phyloP scores from a whole-genome alignment of 2,113 vertebrate species.

The Nyctereutes procyonoides region DNA sequence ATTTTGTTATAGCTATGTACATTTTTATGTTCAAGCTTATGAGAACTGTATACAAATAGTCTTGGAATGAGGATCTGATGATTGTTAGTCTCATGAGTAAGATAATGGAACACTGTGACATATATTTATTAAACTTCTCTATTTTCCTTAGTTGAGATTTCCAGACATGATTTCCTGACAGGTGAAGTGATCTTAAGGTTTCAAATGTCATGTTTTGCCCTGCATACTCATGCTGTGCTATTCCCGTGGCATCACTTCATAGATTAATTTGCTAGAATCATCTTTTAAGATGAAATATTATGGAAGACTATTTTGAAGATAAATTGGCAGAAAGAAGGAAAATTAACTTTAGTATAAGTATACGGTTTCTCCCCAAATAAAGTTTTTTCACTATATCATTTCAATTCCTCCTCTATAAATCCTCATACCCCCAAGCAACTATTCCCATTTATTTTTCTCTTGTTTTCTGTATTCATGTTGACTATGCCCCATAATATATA shows the following conservation, averaged over 20 bases:
- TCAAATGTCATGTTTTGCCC: not conserved
- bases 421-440: not conserved
- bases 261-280: not conserved
- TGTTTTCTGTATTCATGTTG: not conserved
- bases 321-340: not conserved
- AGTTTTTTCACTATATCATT: not conserved
- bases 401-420: not conserved
- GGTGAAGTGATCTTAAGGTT: not conserved
- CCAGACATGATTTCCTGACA: not conserved
- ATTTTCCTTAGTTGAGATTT: not conserved
- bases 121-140: not conserved
- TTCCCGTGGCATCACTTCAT: not conserved
- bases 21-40: not conserved
- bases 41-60: not conserved
- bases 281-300: not conserved
- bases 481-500: not conserved
- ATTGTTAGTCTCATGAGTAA: not conserved
- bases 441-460: not conserved
- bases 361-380: not conserved
- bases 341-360: not conserved
- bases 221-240: fast-evolving
- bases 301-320: not conserved
- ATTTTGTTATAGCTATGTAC: not conserved
- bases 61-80: not conserved
- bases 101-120: not conserved